Evolutionary conservation across 2,888 invertebrate species (phyloP), one percentile per base, ranked within the genome.

Genomic region (Torymus tubicola): DNA sequence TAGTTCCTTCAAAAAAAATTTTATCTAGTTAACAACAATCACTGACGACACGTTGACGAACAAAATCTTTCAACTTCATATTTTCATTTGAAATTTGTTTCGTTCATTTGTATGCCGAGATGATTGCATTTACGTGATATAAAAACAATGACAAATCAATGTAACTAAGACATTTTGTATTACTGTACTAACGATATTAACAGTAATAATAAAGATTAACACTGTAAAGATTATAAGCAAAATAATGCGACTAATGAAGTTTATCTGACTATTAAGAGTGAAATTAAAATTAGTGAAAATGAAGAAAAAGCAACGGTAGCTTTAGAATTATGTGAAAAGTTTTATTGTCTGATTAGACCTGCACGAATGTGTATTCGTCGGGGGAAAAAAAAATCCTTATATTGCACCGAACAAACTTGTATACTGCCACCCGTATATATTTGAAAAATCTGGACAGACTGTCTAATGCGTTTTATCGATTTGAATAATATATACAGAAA

Each of bases 321-420:
- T 70, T 70, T 64, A 50, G 55, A 63, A 31, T 42, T 52, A 73
- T 74, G 55, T 79, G 65, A 74, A 79, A 79, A 42, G 57, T 73
- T 78, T 79, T 79, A 73, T 63, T 21, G 61, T 53, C 76, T 77
- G 76, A 70, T 78, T 78, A 70, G 55, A 80, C 80, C 42, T 72
- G 63, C 74, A 31, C 31, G 61, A 63, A 76, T 73, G 72, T 53
- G 74, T 65, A 76, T 79, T 72, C 71, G 21, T 76, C 78, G 63
- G 76, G 81, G 74, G 69, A 78, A 75, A 72, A 76, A 81, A n/a
- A n/a, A n/a, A n/a, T 18, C 77, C 53, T 31, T 31, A 31, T 79
- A 80, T 80, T 74, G 70, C 78, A 81, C 79, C 21, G 58, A 67
- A 71, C 11, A 82, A 83, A 81, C 74, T 78, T 78, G 55, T 74